Base-by-base conservation (phyloP, 1,140 invertebrate species). In the Chymomyza costata region DNA sequence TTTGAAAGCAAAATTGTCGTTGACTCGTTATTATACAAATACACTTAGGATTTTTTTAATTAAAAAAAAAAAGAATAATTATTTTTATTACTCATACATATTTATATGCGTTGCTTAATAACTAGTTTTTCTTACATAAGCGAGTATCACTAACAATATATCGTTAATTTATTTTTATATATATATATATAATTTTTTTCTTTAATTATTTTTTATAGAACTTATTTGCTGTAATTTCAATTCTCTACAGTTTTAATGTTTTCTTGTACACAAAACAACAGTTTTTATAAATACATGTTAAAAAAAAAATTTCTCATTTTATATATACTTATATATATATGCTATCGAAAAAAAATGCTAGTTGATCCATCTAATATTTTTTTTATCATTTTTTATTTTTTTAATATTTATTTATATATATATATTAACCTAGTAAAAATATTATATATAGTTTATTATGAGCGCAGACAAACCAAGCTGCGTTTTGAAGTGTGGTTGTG, bases 101-200 rank as follows among this genome's bases (percentile, higher is more conserved):
- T 53, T 47, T 48, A 34, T 45, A 61, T 64, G 62, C 64, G 55
- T 28, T 55, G 58, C 70, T 74, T 74, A 68, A 40, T 52, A 47
- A 48, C 63, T 68, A 74, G 13, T 43, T 16, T 25, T 53, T 50
- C 62, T 76, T 76, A 76, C 54, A 76, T 52, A 66, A 76, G 53
- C 57, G 65, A 76, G 70, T 76, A 76, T 76, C 70, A 76, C 70
- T 76, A 65, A 69, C 65, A 76, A 76, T 71, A 70, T 70, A 73
- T 60, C 54, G 68, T 74, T 69, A 65, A 56, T 55, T 57, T 21
- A 65, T 61, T 55, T 57, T 21, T 17, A 60, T 66, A 50, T 40
- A 61, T 52, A 51, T 38, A 50, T 40, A 61, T 52, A 51, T 38
- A 50, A 25, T 44, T 63, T 49, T 31, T 55, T 38, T 45, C 49